Base-by-base conservation (phyloP, 2,888 invertebrate genomes). In the Drosophila formosana region DNA sequence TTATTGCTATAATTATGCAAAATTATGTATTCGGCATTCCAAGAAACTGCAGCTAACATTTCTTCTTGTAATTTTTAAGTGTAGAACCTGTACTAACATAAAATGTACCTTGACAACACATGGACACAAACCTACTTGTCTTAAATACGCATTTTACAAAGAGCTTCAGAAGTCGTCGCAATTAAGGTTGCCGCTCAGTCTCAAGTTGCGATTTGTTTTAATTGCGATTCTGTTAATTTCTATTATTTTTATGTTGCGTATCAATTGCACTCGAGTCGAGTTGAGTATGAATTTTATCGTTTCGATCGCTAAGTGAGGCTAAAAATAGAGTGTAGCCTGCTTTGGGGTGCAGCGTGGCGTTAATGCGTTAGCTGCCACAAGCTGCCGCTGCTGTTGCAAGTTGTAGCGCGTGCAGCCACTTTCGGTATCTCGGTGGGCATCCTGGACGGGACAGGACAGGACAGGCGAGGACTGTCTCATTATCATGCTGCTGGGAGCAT, bases 311-410 rank as follows among this genome's bases (percentile, higher is more conserved):
- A 50, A 39, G 18, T 28, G 61, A 23, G n/a, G 37, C 49, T 52
- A 46, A 60, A 37, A 56, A 8, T 13, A 13, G 23, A 56, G 28
- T 55, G 60, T 60, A 49, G 71, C 66, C 64, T 75, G 63, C 72
- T 81, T 78, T 72, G 25, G n/a, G 51, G 56, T 75, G 80, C 85
- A 84, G 80, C 80, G 80, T 80, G 80, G 63, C 84, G 65, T 81
- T 81, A 84, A 81, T 84, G 84, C 69, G 50, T 80, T 34, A 18
- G 18, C 18, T 18, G 18, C 47, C 28, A 18, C 26, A 26, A 43
- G 49, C 41, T 30, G 6, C 30, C 6, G 5, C 6, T 30, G 30
- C 30, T 18, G 18, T 18, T 18, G 18, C 18, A 18, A 18, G 18
- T 18, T 18, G 18, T 18, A 18, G 30, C 87, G 87, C 87, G 87